Conservation (phyloP, 2,888 invertebrate genomes). For the Ypsolopha sequella region DNA sequence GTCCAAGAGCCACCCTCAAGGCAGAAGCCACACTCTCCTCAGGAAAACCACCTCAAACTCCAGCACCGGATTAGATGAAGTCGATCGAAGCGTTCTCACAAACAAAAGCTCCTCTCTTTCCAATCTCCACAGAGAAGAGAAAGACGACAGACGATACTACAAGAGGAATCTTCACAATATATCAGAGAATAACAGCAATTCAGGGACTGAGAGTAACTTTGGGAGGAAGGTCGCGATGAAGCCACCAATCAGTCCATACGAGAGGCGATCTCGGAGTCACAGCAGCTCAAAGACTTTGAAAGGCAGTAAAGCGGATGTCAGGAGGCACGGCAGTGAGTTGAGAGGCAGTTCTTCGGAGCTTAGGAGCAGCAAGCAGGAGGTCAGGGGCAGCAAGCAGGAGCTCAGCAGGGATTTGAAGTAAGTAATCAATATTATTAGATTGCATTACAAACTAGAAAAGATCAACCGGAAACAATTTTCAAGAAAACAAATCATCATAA, state of each 20-base stretch:
- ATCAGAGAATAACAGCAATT: constrained; percentile 62
- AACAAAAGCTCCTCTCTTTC: constrained; percentile 56
- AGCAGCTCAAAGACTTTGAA: constrained; percentile 60
- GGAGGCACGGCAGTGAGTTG: constrained; percentile 19
- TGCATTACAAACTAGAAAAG: too few relatives aligned
- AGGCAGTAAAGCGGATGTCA: constrained; percentile 29
- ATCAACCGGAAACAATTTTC: too few relatives aligned
- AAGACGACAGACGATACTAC: constrained; percentile 38
- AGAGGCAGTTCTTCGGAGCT: constrained; percentile 44
- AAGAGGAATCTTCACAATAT: constrained; percentile 71
- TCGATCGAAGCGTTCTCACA: constrained; percentile 44
- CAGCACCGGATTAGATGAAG: constrained; percentile 52
- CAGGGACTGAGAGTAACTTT: constrained; percentile 51
- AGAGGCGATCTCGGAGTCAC: constrained; percentile 51
- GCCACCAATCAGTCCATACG: constrained; percentile 58
- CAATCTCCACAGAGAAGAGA: constrained; percentile 45
- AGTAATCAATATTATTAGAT: constrained; percentile 22
- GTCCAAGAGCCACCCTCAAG: constrained; percentile 33
- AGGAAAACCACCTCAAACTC: constrained; percentile 58
- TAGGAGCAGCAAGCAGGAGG: constrained; percentile 38
- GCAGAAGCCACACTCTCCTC: constrained; percentile 36
- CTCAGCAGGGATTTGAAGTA: constrained; percentile 50
- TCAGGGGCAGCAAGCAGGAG: constrained; percentile 32
- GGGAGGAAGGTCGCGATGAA: constrained; percentile 36
- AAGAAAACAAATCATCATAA: too few relatives aligned